Evolutionary conservation across 53 echinoderm and acorn worm genomes (phyloP).

Genomic region (Stichopus horrens): DNA sequence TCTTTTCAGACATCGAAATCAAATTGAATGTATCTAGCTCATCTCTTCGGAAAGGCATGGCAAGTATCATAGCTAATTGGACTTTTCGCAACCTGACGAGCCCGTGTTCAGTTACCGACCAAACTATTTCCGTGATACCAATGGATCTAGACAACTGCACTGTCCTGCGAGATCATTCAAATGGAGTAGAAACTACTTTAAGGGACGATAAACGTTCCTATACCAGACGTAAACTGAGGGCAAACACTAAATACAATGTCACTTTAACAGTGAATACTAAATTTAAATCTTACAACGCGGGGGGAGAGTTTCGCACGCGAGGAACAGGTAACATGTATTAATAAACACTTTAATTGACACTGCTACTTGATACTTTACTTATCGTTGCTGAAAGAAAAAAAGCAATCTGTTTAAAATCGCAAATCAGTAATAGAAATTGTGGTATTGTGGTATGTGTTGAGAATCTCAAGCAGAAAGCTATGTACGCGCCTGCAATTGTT

Average conservation of each 20-base stretch:
- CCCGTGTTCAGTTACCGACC: background rate
- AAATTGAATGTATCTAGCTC: background rate
- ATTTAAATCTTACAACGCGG: background rate
- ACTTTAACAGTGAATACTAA: background rate
- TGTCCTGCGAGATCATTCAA: background rate
- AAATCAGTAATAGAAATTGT: too few relatives aligned
- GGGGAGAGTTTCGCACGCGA: background rate
- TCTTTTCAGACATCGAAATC: background rate
- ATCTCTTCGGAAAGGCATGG: background rate
- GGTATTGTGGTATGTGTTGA: too few relatives aligned
- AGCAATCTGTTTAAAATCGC: too few relatives aligned
- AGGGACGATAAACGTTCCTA: background rate
- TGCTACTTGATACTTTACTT: too few relatives aligned
- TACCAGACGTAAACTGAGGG: background rate
- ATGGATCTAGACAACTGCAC: background rate
- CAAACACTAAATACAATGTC: background rate
- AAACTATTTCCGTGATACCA: background rate
- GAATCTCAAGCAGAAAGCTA: too few relatives aligned
- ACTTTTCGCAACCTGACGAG: background rate
- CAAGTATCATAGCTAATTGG: background rate
- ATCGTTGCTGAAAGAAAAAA: too few relatives aligned
- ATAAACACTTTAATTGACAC: too few relatives aligned
- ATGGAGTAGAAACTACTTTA: background rate
- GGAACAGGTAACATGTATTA: background rate
- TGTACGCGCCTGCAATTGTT: too few relatives aligned